Base-by-base conservation (phyloP, 2,113 vertebrate genomes). In the Oncorhynchus clarkii region DNA sequence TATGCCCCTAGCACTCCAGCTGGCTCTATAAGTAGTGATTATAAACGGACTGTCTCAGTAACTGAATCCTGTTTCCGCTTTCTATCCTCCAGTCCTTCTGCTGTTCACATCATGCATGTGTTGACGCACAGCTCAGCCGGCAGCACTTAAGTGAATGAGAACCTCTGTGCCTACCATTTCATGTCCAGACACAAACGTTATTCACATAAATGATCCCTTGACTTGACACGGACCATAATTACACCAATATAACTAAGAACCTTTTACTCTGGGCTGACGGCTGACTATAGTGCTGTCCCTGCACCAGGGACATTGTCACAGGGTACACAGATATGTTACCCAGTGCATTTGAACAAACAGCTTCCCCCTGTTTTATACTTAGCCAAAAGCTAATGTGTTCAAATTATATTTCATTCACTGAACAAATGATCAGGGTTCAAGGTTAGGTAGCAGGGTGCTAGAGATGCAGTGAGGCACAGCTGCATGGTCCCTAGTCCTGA, bases 301-400 rank as follows among this genome's bases (percentile, higher is more conserved):
- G 54, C 54, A 20, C 16, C 54, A 57, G 13, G 51, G 51, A 16
- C 13, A 20, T 57, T 57, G 51, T 60, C n/a, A 57, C 51, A n/a
- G 59, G 20, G 59, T 62, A 62, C 18, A 62, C n/a, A 24, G 18
- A 20, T 62, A 62, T 62, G 7, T 24, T 71, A 78, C 88, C 87
- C 86, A 88, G 88, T 90, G 87, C 85, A 48, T 24, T 80, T 20
- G 70, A 57, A 79, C 68, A 71, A 81, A 75, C 71, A 54, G 27
- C 71, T 62, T 3, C 77, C 80, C 79, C 86, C 83, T 73, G 81
- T 85, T 66, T 76, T 73, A 69, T 54, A 81, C 75, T 22, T 62
- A 75, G 20, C 70, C 48, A 29, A 68, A 72, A 65, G 65, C 69
- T 48, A 60, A 57, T 64, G 51, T 51, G 73, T 49, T 73, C 78